Base-by-base conservation (phyloP, 2,797 vertebrate species). In the Staurois parvus region DNA sequence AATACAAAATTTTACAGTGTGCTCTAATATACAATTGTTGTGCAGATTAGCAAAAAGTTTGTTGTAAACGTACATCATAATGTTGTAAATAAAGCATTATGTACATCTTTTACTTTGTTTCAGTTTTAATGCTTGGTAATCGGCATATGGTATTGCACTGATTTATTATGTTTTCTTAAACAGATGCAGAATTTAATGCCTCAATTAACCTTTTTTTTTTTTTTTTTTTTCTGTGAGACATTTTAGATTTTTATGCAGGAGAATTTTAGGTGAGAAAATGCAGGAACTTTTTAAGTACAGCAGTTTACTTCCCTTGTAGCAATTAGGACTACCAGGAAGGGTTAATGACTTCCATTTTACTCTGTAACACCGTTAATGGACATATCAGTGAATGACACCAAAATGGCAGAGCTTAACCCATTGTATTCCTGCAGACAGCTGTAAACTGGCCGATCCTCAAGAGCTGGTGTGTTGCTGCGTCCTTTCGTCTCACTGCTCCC, bases 321-420 rank as follows among this genome's bases (percentile, higher is more conserved):
- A 56, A 76, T 11, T 48, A 34, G 30, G 72, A 62, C 72, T 64
- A 28, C 72, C 73, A 86, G 48, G 70, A 93, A 90, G 91, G 90
- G 92, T 94, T 95, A 94, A 94, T 81, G 81, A 84, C 91, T 94
- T 91, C 92, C 92, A 93, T 95, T 95, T 95, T 93, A 92, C 94
- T 92, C 91, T 91, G 89, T 91, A 92, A 92, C 89, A 90, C 92
- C 90, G 86, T 84, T 92, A 90, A 91, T 91, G 91, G 93, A 90
- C 92, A 92, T 84, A 84, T 91, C 91, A 34, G 90, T 89, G 90
- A 93, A 91, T 93, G 92, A 90, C 89, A 91, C 91, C 90, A 91
- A 94, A 92, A 93, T 93, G 93, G 92, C 91, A 93, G 92, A 83
- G 77, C 85, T 84, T 93, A 94, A 93, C 93, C 91, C 92, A 93